These are phyloP conservation scores for Pogonocichla stellata DNA, from an alignment of 2,113 vertebrate genomes.

Conservation along the genomic window DNA sequence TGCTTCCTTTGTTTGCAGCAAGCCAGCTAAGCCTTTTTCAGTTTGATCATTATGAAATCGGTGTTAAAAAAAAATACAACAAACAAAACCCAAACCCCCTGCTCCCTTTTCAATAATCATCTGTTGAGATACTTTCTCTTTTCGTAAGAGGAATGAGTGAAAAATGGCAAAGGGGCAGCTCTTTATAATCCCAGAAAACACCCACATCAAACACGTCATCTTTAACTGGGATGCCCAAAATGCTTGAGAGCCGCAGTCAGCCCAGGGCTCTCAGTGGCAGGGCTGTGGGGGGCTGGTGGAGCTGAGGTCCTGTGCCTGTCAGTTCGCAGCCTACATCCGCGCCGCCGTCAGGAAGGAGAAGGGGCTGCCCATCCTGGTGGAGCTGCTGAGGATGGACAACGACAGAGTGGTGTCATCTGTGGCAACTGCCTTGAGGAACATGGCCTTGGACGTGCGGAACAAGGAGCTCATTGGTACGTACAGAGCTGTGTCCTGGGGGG, in stretches of 20 bases:
- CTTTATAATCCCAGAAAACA: neutral
- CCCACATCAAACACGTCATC: accelerated
- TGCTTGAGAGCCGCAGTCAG: accelerated
- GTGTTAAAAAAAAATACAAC: neutral
- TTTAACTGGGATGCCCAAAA: neutral
- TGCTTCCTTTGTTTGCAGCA: slow-evolving; percentile 27
- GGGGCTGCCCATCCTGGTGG: slow-evolving; percentile 96
- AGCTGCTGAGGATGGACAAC: slow-evolving; percentile 96
- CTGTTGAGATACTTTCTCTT: neutral
- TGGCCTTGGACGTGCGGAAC: slow-evolving; percentile 95
- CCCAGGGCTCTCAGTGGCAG: neutral
- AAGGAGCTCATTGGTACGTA: slow-evolving; percentile 95
- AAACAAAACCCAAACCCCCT: neutral
- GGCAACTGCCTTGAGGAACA: slow-evolving; percentile 94
- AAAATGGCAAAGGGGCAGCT: neutral
- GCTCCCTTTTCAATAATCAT: neutral
- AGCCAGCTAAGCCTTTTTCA: slow-evolving; percentile 27
- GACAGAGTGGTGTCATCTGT: slow-evolving; percentile 97
- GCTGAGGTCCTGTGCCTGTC: neutral
- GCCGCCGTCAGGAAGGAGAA: slow-evolving; percentile 97
- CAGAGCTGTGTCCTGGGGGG: accelerated
- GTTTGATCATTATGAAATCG: neutral
- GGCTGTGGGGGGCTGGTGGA: neutral
- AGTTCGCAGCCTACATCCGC: slow-evolving; percentile 97
- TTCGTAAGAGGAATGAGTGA: neutral